phyloP scores from a whole-genome alignment of 2,888 invertebrate species.

The Lacanobia oleracea region DNA sequence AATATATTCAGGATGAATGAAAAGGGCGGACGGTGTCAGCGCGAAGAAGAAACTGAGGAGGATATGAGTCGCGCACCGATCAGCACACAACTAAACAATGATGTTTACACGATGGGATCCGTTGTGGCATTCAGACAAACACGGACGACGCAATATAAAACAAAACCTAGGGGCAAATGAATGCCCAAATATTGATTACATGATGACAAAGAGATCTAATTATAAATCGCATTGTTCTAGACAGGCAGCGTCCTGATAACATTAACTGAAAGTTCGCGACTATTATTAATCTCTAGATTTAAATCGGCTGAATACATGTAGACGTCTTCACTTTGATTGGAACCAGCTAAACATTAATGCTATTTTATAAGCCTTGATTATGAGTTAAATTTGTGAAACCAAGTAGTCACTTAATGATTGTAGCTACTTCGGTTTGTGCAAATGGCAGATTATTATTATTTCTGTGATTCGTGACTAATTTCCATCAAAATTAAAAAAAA shows the following conservation, averaged over 20 bases:
- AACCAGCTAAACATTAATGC: not conserved
- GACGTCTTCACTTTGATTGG: not conserved
- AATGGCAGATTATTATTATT: too few relatives aligned
- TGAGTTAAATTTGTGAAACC: not conserved
- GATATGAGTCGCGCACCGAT: conserved; percentile 38
- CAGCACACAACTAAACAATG: conserved; percentile 54
- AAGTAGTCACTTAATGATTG: too few relatives aligned
- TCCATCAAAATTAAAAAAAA: too few relatives aligned
- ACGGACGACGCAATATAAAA: conserved; percentile 48
- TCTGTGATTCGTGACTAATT: too few relatives aligned
- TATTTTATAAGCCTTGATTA: not conserved
- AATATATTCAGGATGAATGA: conserved; percentile 5
- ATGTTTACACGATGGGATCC: conserved; percentile 61
- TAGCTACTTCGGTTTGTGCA: too few relatives aligned
- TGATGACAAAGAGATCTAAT: conserved; percentile 31
- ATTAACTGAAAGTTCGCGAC: conserved; percentile 16
- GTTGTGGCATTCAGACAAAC: conserved; percentile 53
- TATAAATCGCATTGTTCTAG: conserved; percentile 39
- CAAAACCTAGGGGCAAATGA: conserved; percentile 39
- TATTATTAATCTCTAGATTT: not conserved
- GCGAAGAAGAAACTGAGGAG: conserved; percentile 27
- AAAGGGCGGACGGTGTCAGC: conserved; percentile 29
- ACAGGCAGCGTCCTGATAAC: not conserved
- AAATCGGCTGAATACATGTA: not conserved
- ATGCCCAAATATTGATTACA: conserved; percentile 41